phyloP scores from a whole-genome alignment of 2,888 invertebrate species.

The Orchestes rusci region DNA sequence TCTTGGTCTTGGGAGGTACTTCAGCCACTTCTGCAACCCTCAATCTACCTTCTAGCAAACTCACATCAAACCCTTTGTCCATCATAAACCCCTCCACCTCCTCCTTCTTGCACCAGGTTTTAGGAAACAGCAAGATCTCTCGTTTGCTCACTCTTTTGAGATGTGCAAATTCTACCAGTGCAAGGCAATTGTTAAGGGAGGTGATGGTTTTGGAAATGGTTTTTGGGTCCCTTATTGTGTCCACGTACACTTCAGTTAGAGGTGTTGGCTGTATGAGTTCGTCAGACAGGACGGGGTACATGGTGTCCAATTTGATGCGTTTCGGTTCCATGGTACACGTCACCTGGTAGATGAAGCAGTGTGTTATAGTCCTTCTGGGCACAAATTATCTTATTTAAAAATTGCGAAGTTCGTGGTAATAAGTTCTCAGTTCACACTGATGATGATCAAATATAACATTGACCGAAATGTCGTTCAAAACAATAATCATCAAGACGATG shows the following conservation, averaged over 20 bases:
- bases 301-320: constrained; percentile 32
- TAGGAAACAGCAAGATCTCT: constrained; percentile 51
- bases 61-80: constrained; percentile 46
- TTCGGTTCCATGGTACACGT: too few relatives aligned
- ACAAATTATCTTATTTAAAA: too few relatives aligned
- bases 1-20: constrained; percentile 55
- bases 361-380: too few relatives aligned
- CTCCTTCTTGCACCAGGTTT: constrained; percentile 31
- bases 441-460: too few relatives aligned
- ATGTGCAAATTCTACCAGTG: constrained; percentile 58
- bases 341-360: too few relatives aligned
- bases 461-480: too few relatives aligned
- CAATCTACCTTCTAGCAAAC: constrained; percentile 46
- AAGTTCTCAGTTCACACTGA: too few relatives aligned
- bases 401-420: too few relatives aligned
- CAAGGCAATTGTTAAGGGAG: constrained; percentile 51
- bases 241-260: constrained; percentile 53
- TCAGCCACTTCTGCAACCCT: constrained; percentile 53
- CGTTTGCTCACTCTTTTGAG: constrained; percentile 63
- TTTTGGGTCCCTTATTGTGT: constrained; percentile 53
- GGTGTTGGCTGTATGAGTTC: constrained; percentile 30
- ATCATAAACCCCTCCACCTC: constrained; percentile 38
- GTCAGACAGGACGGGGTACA: constrained; percentile 30
- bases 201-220: constrained; percentile 56
- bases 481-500: too few relatives aligned